phyloP scores from a whole-genome alignment of 2,113 vertebrate species.

The Plecotus auritus region DNA sequence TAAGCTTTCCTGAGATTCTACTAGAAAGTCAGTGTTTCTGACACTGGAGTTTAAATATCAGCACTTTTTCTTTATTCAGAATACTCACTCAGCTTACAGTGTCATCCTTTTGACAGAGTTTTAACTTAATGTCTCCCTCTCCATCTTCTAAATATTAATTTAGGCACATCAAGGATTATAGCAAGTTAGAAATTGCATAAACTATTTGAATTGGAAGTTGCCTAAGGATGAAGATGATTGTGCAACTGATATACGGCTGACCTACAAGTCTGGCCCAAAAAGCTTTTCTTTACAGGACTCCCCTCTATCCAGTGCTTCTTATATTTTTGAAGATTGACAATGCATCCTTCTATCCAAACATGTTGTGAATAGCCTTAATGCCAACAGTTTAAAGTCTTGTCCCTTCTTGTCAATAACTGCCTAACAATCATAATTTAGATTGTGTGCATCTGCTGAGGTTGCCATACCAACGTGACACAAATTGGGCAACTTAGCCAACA shows the following conservation, averaged over 20 bases:
- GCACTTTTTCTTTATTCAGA: not conserved
- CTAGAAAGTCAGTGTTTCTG: not conserved
- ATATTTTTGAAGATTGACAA: not conserved
- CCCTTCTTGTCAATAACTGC: not conserved
- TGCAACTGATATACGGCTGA: not conserved
- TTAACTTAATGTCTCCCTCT: not conserved
- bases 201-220: not conserved
- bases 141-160: not conserved
- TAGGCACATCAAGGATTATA: not conserved
- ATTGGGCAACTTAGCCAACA: not conserved
- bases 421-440: fast-evolving
- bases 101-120: not conserved
- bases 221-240: not conserved
- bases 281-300: not conserved
- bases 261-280: not conserved
- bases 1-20: not conserved
- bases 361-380: not conserved
- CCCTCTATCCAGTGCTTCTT: not conserved
- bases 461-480: fast-evolving
- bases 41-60: not conserved
- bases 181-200: not conserved
- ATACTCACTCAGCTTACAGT: not conserved
- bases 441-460: not conserved
- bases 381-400: too few relatives aligned
- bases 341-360: fast-evolving